A percentile compares a stretch with the other conserved stretches of the same genome.
These are phyloP conservation scores for Tenthredo amoena DNA, from an alignment of 2,888 invertebrate species.

Conservation along the genomic window DNA sequence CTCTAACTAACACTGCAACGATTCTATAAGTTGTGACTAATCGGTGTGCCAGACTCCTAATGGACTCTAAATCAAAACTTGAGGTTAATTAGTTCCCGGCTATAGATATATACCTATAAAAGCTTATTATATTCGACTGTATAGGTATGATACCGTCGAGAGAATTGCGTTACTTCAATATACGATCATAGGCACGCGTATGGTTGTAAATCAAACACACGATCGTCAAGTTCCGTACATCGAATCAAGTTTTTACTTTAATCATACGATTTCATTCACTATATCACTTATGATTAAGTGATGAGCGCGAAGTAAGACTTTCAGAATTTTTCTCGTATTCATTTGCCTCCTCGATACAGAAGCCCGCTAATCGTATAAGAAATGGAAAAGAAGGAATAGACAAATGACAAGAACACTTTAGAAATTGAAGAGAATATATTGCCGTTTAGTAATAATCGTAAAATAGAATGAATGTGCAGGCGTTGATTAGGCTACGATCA, in stretches of 20 bases:
- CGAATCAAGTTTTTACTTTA: not conserved
- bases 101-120: not conserved
- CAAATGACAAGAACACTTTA: not conserved
- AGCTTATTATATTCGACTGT: not conserved
- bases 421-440: not conserved
- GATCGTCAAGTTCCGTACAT: not conserved
- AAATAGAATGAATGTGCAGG: not conserved
- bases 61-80: slow-evolving; percentile 44
- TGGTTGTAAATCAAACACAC: not conserved
- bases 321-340: not conserved
- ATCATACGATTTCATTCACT: not conserved
- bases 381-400: not conserved
- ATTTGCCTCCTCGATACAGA: not conserved
- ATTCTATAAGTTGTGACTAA: slow-evolving; percentile 35
- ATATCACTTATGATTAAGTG: not conserved
- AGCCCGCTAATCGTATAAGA: not conserved
- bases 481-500: not conserved
- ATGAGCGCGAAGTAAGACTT: not conserved
- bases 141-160: not conserved
- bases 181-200: not conserved
- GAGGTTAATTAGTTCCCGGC: slow-evolving; percentile 35
- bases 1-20: not conserved
- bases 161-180: slow-evolving; percentile 13
- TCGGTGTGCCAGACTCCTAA: slow-evolving; percentile 35
- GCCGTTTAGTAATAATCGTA: not conserved